A percentile compares a stretch with the other conserved stretches of the same genome.
These are phyloP conservation scores for Lacerta bilineata DNA, from an alignment of 2,797 vertebrate species.

Conservation along the genomic window DNA sequence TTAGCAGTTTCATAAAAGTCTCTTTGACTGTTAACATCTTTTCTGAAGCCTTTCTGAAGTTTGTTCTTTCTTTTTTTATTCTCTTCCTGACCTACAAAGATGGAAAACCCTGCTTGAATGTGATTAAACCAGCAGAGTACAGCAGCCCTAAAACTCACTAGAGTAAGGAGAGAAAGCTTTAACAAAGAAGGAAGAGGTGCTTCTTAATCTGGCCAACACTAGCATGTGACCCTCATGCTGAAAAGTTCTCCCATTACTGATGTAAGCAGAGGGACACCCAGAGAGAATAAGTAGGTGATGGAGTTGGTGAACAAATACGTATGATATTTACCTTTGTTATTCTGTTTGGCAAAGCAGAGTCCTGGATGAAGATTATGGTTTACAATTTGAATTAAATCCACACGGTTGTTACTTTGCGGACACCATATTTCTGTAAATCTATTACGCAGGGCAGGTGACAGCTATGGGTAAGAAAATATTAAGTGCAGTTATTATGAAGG, in stretches of 20 bases:
- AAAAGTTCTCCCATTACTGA: too few species aligned
- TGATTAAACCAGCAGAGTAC: not conserved
- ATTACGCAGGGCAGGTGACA: slow-evolving; percentile 96
- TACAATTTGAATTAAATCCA: slow-evolving; percentile 91
- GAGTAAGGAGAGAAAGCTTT: not conserved
- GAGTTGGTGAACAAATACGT: not conserved
- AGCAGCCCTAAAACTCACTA: not conserved
- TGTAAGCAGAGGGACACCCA: too few species aligned
- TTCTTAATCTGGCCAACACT: not conserved
- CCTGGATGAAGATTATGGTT: slow-evolving; percentile 89
- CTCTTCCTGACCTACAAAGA: not conserved
- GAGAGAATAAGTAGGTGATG: not conserved
- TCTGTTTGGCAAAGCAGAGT: slow-evolving; percentile 81
- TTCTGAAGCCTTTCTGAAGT: not conserved
- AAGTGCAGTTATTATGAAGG: not conserved
- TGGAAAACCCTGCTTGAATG: not conserved
- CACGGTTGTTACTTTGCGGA: slow-evolving; percentile 88
- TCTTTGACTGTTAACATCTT: not conserved
- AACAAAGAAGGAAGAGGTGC: not conserved
- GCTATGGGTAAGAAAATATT: slow-evolving; percentile 78
- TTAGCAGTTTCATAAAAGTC: not conserved
- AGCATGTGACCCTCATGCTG: too few species aligned
- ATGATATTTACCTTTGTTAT: slow-evolving; percentile 77
- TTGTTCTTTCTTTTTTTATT: not conserved
- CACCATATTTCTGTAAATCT: slow-evolving; percentile 99